A percentile compares a stretch with the other conserved stretches of the same genome.
These are phyloP conservation scores for Cataglyphis albicans DNA, from an alignment of 2,888 invertebrate species.

Conservation along the genomic window DNA sequence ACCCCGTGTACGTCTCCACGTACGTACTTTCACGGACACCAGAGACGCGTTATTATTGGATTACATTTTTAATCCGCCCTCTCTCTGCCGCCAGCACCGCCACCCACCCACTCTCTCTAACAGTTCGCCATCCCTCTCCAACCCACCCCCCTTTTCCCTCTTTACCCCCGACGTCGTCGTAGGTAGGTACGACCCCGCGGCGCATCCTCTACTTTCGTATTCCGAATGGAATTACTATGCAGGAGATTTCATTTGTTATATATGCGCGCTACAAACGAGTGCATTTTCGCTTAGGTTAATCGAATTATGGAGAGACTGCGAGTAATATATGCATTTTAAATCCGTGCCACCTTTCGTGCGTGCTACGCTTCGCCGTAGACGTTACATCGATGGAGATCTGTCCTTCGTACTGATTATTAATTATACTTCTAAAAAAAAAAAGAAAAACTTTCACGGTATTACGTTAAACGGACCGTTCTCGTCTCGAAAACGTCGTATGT, in stretches of 20 bases:
- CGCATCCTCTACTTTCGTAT: constrained; percentile 85
- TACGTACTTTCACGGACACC: constrained; percentile 83
- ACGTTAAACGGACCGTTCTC: constrained; percentile 10
- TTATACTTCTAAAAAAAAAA: background rate
- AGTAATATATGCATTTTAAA: constrained; percentile 83
- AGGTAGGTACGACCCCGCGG: constrained; percentile 79
- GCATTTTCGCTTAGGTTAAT: constrained; percentile 85
- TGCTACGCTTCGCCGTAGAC: constrained; percentile 57
- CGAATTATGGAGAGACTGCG: constrained; percentile 81
- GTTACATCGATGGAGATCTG: constrained; percentile 71
- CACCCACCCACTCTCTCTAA: constrained; percentile 67
- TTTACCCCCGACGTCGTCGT: constrained; percentile 70
- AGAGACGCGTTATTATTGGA: constrained; percentile 86
- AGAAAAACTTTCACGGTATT: background rate
- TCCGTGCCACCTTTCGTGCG: constrained; percentile 75
- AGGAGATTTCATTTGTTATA: constrained; percentile 86
- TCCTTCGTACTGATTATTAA: constrained; percentile 32
- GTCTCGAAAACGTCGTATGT: background rate
- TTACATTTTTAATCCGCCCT: constrained; percentile 86
- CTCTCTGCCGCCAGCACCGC: constrained; percentile 75
- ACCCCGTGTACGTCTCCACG: constrained; percentile 70
- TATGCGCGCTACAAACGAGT: constrained; percentile 84
- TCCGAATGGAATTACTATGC: constrained; percentile 86
- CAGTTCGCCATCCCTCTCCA: constrained; percentile 61
- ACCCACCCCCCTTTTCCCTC: constrained; percentile 34